These are phyloP conservation scores for Thryonomys swinderianus DNA, from an alignment of 2,113 vertebrate species.

Conservation along the genomic window DNA sequence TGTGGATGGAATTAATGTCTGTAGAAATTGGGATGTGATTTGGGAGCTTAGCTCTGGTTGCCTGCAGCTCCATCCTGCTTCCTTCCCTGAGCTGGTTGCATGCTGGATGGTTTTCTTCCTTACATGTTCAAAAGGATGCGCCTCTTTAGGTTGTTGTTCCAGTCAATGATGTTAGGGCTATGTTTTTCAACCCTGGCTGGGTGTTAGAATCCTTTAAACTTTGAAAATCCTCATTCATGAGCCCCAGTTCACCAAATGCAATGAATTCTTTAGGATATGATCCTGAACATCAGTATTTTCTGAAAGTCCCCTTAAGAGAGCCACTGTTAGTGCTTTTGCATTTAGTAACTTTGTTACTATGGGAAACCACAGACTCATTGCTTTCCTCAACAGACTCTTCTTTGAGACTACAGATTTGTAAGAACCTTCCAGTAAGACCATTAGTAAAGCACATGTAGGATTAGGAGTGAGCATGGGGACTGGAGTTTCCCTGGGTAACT, in stretches of 20 bases:
- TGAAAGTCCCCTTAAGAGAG: background rate
- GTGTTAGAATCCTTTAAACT: background rate
- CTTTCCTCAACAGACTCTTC: background rate
- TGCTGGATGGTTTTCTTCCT: background rate
- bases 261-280: background rate
- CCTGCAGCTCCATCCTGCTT: background rate
- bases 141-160: background rate
- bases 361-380: background rate
- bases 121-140: background rate
- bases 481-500: background rate
- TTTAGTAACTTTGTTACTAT: background rate
- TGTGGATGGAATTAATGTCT: background rate
- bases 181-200: background rate
- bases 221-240: background rate
- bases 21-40: background rate
- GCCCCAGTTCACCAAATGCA: background rate
- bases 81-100: no score
- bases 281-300: background rate
- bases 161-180: background rate
- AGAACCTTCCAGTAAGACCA: background rate
- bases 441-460: background rate
- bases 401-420: background rate
- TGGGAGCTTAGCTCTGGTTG: background rate
- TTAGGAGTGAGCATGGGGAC: accelerated
- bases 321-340: background rate